A percentile compares a stretch with the other conserved stretches of the same genome.
phyloP scores from a whole-genome alignment of 1,140 invertebrate species.

The Drosophila mojavensis region DNA sequence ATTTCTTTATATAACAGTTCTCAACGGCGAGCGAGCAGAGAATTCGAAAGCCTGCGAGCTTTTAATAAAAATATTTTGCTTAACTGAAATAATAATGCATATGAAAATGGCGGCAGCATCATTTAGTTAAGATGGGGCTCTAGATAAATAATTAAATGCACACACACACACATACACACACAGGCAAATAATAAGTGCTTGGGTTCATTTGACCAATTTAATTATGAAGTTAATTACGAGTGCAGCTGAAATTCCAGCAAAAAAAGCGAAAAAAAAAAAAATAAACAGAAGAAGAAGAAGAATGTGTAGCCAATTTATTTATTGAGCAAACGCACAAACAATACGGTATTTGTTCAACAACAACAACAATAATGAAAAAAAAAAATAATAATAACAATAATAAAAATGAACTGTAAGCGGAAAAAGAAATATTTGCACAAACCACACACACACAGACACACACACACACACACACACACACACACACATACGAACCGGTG shows the following conservation, averaged over 20 bases:
- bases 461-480: slow-evolving; percentile 8
- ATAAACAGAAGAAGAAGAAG: slow-evolving; percentile 21
- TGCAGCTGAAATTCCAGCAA: slow-evolving; percentile 54
- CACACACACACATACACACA: background rate
- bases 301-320: slow-evolving; percentile 50
- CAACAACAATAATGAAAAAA: slow-evolving; percentile 4
- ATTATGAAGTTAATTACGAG: slow-evolving; percentile 67
- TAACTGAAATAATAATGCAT: background rate
- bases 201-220: slow-evolving; percentile 65
- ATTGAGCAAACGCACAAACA: slow-evolving; percentile 38
- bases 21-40: no score
- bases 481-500: background rate
- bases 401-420: slow-evolving; percentile 13
- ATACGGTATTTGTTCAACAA: slow-evolving; percentile 39
- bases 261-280: slow-evolving; percentile 15
- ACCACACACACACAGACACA: background rate
- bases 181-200: slow-evolving; percentile 3
- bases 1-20: no score
- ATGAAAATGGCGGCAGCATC: background rate
- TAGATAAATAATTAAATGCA: slow-evolving; percentile 12
- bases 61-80: no score
- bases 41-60: no score
- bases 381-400: slow-evolving; percentile 1
- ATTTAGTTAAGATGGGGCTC: slow-evolving; percentile 9
- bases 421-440: slow-evolving; percentile 10